Evolutionary conservation across 2,888 invertebrate genomes (phyloP).

Genomic region (Arctia plantaginis): DNA sequence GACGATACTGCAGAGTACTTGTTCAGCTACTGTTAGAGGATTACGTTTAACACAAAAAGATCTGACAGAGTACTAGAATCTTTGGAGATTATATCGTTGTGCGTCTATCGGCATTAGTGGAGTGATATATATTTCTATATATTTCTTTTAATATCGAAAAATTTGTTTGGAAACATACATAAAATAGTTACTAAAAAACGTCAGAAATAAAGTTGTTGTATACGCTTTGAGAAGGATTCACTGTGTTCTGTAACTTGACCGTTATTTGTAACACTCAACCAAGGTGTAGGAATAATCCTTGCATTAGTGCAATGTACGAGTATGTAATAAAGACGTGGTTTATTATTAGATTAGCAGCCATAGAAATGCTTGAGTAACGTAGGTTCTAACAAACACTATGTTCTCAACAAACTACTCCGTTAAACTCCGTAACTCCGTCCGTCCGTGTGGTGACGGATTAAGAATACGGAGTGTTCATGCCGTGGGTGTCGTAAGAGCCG

Average conservation of each 20-base stretch:
- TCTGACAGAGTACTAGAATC: background rate
- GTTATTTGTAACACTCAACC: background rate
- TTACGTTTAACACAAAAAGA: background rate
- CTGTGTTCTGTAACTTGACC: background rate
- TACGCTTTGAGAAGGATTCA: background rate
- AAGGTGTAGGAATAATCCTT: background rate
- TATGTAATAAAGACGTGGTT: background rate
- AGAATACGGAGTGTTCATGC: too few species aligned
- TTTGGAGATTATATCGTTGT: background rate
- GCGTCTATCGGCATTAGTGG: background rate
- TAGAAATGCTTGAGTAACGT: background rate
- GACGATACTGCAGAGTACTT: conserved; percentile 3
- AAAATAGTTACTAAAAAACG: background rate
- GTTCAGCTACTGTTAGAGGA: background rate
- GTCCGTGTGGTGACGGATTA: too few species aligned
- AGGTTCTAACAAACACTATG: background rate
- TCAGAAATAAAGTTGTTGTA: background rate
- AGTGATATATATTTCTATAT: background rate
- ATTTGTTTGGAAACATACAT: background rate
- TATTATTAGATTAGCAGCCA: background rate
- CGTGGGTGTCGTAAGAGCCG: too few species aligned
- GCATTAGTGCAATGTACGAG: background rate
- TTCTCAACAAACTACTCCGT: too few species aligned
- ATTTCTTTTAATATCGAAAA: background rate
- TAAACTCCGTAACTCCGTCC: too few species aligned